A percentile compares a stretch with the other conserved stretches of the same genome.
phyloP scores from a whole-genome alignment of 2,113 vertebrate species.

The Dipodomys stephensi region DNA sequence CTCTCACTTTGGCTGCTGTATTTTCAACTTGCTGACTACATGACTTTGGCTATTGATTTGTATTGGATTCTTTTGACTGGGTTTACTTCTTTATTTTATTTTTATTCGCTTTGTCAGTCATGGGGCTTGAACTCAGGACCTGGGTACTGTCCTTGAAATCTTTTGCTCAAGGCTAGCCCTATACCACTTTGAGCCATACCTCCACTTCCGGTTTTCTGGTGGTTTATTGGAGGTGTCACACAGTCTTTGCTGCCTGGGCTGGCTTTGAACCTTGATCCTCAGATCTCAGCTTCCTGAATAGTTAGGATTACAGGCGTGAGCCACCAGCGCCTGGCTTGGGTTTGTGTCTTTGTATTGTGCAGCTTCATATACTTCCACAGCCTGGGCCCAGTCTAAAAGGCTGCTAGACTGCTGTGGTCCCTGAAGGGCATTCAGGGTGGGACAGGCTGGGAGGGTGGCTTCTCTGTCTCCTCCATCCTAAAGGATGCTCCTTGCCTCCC shows the following conservation, averaged over 20 bases:
- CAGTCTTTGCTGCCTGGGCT: too few relatives aligned
- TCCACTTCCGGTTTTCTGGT: too few relatives aligned
- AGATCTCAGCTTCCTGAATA: too few relatives aligned
- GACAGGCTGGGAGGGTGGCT: neutral
- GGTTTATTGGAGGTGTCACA: too few relatives aligned
- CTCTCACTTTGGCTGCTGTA: neutral
- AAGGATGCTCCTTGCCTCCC: neutral
- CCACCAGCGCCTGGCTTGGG: neutral
- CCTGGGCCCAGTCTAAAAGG: neutral
- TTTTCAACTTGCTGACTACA: neutral
- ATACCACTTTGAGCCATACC: too few relatives aligned
- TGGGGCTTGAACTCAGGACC: too few relatives aligned
- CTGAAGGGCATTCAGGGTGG: neutral
- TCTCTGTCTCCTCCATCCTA: neutral
- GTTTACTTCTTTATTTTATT: too few relatives aligned
- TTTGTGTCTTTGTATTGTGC: neutral
- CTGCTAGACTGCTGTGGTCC: neutral
- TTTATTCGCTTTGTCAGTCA: too few relatives aligned
- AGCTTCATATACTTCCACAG: neutral
- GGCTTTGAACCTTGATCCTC: too few relatives aligned
- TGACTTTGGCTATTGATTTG: neutral
- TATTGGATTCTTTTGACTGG: slow-evolving; percentile 24
- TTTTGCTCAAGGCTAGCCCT: too few relatives aligned
- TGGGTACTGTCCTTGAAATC: too few relatives aligned
- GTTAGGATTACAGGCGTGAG: too few relatives aligned